Evolutionary conservation across 2,888 invertebrate genomes (phyloP), one percentile per base, ranked within the genome.

Genomic region (Altica lythri): DNA sequence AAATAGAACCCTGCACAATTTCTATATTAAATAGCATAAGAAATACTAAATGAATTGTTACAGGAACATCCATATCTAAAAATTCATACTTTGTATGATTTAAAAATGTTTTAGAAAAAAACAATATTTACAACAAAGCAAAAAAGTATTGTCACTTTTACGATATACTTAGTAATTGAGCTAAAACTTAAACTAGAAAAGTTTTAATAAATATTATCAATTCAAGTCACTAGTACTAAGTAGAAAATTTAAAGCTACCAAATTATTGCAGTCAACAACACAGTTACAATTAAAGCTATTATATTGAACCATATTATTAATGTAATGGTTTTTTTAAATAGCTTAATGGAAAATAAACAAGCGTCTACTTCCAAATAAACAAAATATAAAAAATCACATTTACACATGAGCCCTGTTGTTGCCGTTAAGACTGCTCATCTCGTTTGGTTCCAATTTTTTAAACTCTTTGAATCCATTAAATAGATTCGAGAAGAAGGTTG

Each of bases 401-500:
- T 42, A 50, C 16, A 37, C 34, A 10, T 55, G 50, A 2, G 43
- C 44, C 29, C 50, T 17, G 43, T 57, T 17, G 43, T 57, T 44
- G 9, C 65, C 66, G 42, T 67, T 67, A 14, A 59, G 42, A 40
- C 55, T 61, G 10, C 47, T 53, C 40, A 62, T 46, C 55, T 65
- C 66, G 12, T 60, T 60, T 54, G 63, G 61, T 48, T 62, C 63
- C 60, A 54, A 10, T 53, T 59, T 58, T 25, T 38, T 47, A 12
- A 45, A 42, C 19, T 43, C 43, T 8, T 32, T 35, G 2, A 42
- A 12, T 22, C 47, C 45, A 19, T 29, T 30, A 53, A 68, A 68
- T 32, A 69, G 47, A n/a, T 62, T 68, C 8, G 69, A 69, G 45
- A 69, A 68, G 42, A 52, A 68, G 17, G 60, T 60, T 19, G 65